These are phyloP conservation scores for Psophia crepitans DNA, from an alignment of 2,113 vertebrate species.

Conservation along the genomic window DNA sequence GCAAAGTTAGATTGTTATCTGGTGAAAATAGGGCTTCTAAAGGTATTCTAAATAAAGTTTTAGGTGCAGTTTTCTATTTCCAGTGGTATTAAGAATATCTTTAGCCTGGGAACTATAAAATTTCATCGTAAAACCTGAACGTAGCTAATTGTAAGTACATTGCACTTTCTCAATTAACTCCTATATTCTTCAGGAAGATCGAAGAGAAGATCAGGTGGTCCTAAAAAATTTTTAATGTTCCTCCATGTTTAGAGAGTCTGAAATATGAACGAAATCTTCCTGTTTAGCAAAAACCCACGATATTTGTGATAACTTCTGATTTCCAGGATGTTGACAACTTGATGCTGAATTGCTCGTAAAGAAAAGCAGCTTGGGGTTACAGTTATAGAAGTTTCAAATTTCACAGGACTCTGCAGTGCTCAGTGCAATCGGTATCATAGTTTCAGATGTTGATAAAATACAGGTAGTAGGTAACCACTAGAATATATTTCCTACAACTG, in stretches of 20 bases:
- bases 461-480: background rate
- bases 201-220: background rate
- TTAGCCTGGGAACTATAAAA: background rate
- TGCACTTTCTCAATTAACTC: background rate
- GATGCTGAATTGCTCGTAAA: background rate
- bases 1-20: background rate
- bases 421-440: background rate
- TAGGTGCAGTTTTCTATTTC: background rate
- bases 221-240: background rate
- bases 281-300: background rate
- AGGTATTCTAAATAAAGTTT: background rate
- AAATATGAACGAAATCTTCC: background rate
- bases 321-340: background rate
- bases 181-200: background rate
- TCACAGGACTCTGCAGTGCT: background rate
- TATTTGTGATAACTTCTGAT: background rate
- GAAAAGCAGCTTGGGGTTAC: background rate
- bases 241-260: background rate
- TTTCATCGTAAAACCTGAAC: background rate
- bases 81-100: background rate
- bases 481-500: background rate
- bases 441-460: background rate
- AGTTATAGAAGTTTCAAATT: background rate
- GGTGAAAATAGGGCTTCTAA: background rate
- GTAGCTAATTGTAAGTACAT: background rate